Conservation (phyloP, 2,797 vertebrate species). For the Sebastes iracundus region DNA sequence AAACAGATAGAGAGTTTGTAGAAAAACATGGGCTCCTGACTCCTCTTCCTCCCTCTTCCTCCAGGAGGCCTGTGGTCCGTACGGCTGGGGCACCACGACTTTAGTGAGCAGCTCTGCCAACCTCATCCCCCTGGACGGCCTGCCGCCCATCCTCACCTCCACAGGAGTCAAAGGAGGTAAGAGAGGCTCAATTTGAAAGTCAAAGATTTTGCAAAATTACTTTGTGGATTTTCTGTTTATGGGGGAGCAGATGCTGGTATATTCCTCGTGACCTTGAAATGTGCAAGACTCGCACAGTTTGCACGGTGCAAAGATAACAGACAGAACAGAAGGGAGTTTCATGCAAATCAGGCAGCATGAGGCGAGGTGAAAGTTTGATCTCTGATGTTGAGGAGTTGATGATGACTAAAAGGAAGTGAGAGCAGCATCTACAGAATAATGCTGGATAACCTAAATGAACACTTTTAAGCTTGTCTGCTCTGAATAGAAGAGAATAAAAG, state of each 20-base stretch:
- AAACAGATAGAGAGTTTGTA: not conserved
- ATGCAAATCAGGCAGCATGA: not conserved
- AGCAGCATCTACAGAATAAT: not conserved
- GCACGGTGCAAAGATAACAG: not conserved
- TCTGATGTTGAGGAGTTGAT: not conserved
- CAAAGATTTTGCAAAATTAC: not conserved
- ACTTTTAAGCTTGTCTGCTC: not conserved
- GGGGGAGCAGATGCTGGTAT: not conserved
- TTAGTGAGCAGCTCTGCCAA: constrained; percentile 94
- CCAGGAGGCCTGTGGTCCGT: constrained; percentile 83
- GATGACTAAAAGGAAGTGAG: not conserved
- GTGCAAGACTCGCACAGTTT: not conserved
- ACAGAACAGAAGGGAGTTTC: not conserved
- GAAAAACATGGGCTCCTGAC: not conserved
- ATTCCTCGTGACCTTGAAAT: not conserved
- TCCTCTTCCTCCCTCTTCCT: not conserved
- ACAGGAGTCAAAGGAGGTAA: constrained; percentile 99
- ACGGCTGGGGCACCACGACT: constrained; percentile 80
- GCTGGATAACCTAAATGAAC: not conserved
- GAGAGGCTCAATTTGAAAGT: not conserved
- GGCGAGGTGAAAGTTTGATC: not conserved
- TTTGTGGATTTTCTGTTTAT: not conserved
- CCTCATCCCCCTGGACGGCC: constrained; percentile 94
- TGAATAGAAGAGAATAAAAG: not conserved
- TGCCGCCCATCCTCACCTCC: constrained; percentile 98